These are phyloP conservation scores for Mus pahari DNA, from an alignment of 2,113 vertebrate genomes.

Conservation along the genomic window DNA sequence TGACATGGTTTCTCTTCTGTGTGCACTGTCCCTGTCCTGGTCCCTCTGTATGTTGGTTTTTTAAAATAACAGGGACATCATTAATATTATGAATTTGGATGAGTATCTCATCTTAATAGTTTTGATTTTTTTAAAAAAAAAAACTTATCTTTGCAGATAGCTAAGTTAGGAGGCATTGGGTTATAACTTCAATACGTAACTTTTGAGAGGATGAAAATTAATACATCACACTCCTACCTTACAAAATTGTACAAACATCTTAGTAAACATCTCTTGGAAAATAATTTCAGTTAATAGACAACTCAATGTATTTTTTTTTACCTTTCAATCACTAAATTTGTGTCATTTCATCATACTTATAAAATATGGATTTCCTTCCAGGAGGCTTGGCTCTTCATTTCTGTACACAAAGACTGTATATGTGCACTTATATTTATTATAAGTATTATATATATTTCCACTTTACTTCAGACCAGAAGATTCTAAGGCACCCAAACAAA, in stretches of 20 bases:
- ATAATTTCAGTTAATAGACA: neutral
- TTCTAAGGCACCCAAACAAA: neutral
- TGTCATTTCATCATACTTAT: neutral
- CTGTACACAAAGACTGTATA: neutral
- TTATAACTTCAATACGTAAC: neutral
- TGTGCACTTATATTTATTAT: no score
- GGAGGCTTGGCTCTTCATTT: neutral
- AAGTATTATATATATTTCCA: no score
- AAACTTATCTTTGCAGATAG: neutral
- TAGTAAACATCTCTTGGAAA: neutral
- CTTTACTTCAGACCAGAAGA: neutral
- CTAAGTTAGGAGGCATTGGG: neutral
- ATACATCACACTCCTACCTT: neutral
- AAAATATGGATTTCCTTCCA: neutral
- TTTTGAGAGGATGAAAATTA: neutral
- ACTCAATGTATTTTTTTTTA: neutral
- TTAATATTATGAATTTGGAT: neutral
- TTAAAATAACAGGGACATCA: neutral
- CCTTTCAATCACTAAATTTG: conserved; percentile 1
- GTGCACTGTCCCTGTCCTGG: neutral
- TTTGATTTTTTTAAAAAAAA: no score
- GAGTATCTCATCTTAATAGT: neutral
- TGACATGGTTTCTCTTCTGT: neutral
- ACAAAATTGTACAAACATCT: neutral
- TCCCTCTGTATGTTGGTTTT: neutral